Base-by-base conservation (phyloP, 2,113 vertebrate genomes). In the Phalacrocorax brasilianus region DNA sequence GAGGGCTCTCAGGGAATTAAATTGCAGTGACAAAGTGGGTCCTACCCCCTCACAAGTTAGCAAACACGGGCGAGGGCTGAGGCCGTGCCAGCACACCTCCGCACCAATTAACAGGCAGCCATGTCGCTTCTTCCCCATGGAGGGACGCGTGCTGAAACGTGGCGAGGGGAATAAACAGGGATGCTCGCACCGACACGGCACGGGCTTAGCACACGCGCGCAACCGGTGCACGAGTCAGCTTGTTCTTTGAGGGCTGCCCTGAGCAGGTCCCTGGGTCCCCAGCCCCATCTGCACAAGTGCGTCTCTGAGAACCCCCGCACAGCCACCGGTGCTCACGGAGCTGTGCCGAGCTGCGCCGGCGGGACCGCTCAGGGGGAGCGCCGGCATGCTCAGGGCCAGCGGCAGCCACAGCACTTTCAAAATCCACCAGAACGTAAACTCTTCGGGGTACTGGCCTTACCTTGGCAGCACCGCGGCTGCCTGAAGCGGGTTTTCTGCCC, bases 1-100 rank as follows among this genome's bases (percentile, higher is more conserved):
- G 90, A 97, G 93, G 96, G 95, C 83, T 89, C 92, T 84, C 16
- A 6, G 88, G 88, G 93, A 94, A 95, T 74, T 73, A 74, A 91
- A 68, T 50, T 1, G 32, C 68, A 45, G 88, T 11, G 88, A 81
- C 80, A 62, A 63, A 79, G 88, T 4, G 11, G 24, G 90, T 79
- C 90, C 87, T 40, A 32, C 33, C 73, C 89, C 49, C 59, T 38
- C 9, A 4, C 79, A 40, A 89, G 93, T 92, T 14, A 62, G 95
- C 92, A 80, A 92, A 79, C 85, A 65, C 1, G 0, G 81, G 40
- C 1, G 21, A 75, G 66, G 53, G 49, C 78, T 1, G 44, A 15
- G 95, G 89, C 82, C 2, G 5, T 0, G 50, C 22, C 11, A 35
- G 3, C 26, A 24, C 12, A 4, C 50, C 53, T 47, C 40, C 4